Percentiles rank a stretch among this genome's conserved stretches.
Evolutionary conservation across 2,113 vertebrate species (phyloP).

Genomic region (Diglossa brunneiventris): DNA sequence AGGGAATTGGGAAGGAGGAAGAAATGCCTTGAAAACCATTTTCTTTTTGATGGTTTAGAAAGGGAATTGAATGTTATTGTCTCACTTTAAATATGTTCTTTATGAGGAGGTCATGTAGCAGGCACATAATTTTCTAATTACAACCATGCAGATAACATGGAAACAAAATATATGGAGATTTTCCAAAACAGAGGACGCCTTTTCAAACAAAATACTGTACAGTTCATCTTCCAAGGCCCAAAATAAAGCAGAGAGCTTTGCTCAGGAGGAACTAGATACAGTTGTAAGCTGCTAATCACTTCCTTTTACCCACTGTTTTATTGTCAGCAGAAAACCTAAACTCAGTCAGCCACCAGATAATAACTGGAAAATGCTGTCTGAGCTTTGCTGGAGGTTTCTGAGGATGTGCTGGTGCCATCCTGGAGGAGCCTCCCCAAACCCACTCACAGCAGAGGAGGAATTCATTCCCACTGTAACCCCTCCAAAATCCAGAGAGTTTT

Average conservation of each 20-base stretch:
- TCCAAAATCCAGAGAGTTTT: not conserved
- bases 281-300: not conserved
- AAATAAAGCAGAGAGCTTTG: constrained; percentile 22
- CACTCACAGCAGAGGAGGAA: not conserved
- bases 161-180: constrained; percentile 54
- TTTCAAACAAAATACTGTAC: not conserved
- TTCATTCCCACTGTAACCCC: not conserved
- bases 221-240: constrained; percentile 12
- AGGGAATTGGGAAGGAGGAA: constrained; percentile 44
- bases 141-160: constrained; percentile 25
- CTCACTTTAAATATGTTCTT: constrained; percentile 54
- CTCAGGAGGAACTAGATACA: constrained; percentile 2
- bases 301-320: constrained; percentile 47
- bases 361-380: not conserved
- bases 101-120: constrained; percentile 59
- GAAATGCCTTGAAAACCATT: constrained; percentile 63
- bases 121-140: constrained; percentile 66
- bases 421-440: not conserved
- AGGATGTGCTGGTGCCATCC: not conserved
- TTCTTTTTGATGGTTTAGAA: constrained; percentile 69
- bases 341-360: not conserved
- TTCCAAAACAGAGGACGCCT: constrained; percentile 9
- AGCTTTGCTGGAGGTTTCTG: not conserved
- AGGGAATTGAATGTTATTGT: constrained; percentile 67
- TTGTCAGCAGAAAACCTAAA: constrained; percentile 6